These are phyloP conservation scores for Penaeus monodon DNA, from an alignment of 2,888 invertebrate species.

Conservation along the genomic window DNA sequence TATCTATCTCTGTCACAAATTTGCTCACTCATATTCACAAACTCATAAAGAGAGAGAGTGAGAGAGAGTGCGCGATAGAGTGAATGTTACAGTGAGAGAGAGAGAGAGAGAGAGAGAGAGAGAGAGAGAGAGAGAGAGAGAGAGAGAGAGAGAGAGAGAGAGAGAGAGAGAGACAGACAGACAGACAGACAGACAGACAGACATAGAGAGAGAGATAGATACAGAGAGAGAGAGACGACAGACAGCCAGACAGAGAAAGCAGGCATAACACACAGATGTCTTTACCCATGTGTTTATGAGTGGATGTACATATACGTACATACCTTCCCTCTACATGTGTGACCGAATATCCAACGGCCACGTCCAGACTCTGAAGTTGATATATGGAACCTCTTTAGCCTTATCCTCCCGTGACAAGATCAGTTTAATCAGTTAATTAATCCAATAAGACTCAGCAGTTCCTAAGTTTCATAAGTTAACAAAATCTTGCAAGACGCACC, in stretches of 20 bases:
- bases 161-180: slow-evolving; percentile 19
- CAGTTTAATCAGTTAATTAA: no score
- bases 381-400: no score
- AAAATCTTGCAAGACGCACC: not conserved
- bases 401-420: no score
- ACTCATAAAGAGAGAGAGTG: no score
- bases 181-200: slow-evolving; percentile 1
- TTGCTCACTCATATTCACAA: no score
- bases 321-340: no score
- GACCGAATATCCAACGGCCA: no score
- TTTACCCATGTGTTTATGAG: not conserved
- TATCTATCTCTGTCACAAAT: no score
- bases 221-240: slow-evolving; percentile 17
- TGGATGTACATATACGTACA: not conserved
- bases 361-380: no score
- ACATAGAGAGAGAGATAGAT: not conserved
- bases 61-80: no score
- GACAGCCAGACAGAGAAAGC: not conserved
- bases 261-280: not conserved
- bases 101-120: slow-evolving; percentile 16
- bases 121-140: slow-evolving; percentile 11
- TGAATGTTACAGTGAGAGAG: not conserved
- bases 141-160: slow-evolving; percentile 14
- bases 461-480: no score
- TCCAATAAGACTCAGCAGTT: no score